These are phyloP conservation scores for Caenorhabditis doughertyi DNA, from an alignment of 2,888 invertebrate species.

Conservation along the genomic window DNA sequence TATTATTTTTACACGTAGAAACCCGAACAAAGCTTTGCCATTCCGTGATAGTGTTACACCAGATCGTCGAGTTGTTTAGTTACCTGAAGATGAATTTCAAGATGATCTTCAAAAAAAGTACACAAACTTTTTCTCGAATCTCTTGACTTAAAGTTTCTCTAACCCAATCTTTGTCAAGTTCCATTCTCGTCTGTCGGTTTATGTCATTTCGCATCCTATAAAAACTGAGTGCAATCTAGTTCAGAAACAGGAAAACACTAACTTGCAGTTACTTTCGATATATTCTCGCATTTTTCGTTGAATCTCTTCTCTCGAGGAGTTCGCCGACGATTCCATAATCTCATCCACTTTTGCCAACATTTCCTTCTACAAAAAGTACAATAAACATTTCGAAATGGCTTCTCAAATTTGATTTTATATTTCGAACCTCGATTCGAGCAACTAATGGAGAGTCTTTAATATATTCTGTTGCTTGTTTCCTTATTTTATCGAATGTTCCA, in stretches of 20 bases:
- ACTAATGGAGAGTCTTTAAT: slow-evolving; percentile 25
- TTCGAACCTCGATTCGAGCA: slow-evolving; percentile 35
- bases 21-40: slow-evolving; percentile 18
- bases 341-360: slow-evolving; percentile 48
- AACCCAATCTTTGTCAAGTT: slow-evolving; percentile 42
- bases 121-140: slow-evolving; percentile 29
- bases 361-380: slow-evolving; percentile 41
- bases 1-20: slow-evolving; percentile 1
- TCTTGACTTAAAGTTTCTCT: slow-evolving; percentile 5
- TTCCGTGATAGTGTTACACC: neutral
- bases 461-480: slow-evolving; percentile 44
- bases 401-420: neutral
- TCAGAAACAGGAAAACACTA: neutral
- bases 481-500: slow-evolving; percentile 57
- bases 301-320: slow-evolving; percentile 47
- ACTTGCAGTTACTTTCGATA: slow-evolving; percentile 30
- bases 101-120: neutral
- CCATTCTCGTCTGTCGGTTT: slow-evolving; percentile 35
- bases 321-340: slow-evolving; percentile 31
- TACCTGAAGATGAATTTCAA: slow-evolving; percentile 15
- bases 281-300: slow-evolving; percentile 39
- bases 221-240: neutral
- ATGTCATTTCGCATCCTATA: slow-evolving; percentile 51
- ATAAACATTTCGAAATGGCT: slow-evolving; percentile 17
- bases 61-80: slow-evolving; percentile 24